Evolutionary conservation across 2,797 vertebrate genomes (phyloP).

Genomic region (Calcarius lapponicus): DNA sequence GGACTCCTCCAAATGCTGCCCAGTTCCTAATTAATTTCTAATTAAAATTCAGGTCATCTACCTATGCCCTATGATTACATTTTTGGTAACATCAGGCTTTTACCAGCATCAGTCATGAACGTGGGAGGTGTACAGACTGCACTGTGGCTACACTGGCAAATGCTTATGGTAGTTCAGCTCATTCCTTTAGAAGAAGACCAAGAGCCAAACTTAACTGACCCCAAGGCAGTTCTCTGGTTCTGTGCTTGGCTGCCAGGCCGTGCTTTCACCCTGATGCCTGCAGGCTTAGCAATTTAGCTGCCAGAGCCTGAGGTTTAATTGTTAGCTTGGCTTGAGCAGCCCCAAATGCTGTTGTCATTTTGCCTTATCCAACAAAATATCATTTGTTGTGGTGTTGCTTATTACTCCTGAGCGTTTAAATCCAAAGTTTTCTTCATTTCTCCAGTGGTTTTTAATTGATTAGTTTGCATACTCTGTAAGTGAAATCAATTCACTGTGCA

Average conservation of each 20-base stretch:
- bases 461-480: neutral
- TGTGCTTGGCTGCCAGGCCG: neutral
- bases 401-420: neutral
- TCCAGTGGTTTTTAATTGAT: neutral
- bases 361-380: neutral
- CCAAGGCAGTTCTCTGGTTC: neutral
- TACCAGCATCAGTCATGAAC: neutral
- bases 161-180: neutral
- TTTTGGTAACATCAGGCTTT: neutral
- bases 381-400: neutral
- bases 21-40: neutral
- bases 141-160: neutral
- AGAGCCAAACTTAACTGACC: neutral
- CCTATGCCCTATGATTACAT: neutral
- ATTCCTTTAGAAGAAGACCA: neutral
- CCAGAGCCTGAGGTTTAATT: neutral
- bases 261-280: neutral
- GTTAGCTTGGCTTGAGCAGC: neutral
- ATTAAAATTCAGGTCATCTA: neutral
- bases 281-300: neutral
- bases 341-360: neutral
- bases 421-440: neutral
- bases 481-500: neutral
- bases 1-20: neutral
- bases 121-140: neutral